These are phyloP conservation scores for Electrophaes corylata DNA, from an alignment of 2,888 invertebrate genomes.

Conservation along the genomic window DNA sequence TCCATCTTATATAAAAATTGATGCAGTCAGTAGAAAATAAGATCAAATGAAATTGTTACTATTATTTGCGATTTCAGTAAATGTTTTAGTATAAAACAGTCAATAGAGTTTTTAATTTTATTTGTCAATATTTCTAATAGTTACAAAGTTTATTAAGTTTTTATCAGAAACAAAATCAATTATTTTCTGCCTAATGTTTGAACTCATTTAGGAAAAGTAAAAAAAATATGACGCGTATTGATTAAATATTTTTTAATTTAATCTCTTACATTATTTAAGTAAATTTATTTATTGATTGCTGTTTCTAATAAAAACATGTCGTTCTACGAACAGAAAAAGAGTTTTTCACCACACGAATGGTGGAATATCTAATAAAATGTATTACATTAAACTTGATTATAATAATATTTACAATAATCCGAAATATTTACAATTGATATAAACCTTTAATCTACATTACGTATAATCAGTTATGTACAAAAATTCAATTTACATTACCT, in stretches of 20 bases:
- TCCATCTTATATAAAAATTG: background rate
- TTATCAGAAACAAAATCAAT: conserved; percentile 38
- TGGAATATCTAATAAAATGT: conserved; percentile 53
- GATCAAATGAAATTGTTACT: conserved; percentile 12
- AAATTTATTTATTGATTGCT: background rate
- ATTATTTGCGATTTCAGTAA: conserved; percentile 27
- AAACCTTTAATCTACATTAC: conserved; percentile 65
- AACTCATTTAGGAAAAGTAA: too few relatives aligned
- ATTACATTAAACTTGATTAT: conserved; percentile 48
- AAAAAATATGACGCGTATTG: too few relatives aligned
- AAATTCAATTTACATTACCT: conserved; percentile 55
- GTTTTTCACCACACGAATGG: conserved; percentile 69
- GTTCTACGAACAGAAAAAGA: conserved; percentile 77
- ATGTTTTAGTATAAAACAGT: conserved; percentile 62
- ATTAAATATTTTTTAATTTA: background rate
- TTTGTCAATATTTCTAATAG: conserved; percentile 72
- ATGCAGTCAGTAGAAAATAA: conserved; percentile 25
- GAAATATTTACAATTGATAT: conserved; percentile 79
- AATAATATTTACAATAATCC: conserved; percentile 71
- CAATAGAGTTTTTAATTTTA: conserved; percentile 70
- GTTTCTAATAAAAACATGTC: conserved; percentile 47
- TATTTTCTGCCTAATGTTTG: background rate
- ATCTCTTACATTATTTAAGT: background rate
- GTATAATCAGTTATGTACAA: conserved; percentile 69
- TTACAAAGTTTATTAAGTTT: conserved; percentile 53